phyloP scores from a whole-genome alignment of 2,888 invertebrate genomes.

The Temnothorax ravouxi region DNA sequence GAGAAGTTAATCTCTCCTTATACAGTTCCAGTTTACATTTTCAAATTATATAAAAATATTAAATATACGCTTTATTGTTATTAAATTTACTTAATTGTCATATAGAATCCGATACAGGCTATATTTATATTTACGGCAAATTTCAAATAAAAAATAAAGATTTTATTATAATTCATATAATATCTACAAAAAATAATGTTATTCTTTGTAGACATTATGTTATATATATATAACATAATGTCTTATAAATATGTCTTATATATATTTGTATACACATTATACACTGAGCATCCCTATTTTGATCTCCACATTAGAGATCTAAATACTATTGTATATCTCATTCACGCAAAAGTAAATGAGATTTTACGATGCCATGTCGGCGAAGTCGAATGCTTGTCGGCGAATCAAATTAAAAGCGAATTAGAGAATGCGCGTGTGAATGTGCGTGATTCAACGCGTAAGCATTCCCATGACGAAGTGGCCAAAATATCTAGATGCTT shows the following conservation, averaged over 20 bases:
- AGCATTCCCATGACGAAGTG: conserved; percentile 70
- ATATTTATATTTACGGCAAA: background rate
- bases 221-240: too few relatives aligned
- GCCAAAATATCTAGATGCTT: conserved; percentile 69
- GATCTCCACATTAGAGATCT: background rate
- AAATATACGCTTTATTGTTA: too few relatives aligned
- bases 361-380: background rate
- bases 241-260: too few relatives aligned
- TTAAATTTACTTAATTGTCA: background rate
- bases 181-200: background rate
- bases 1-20: background rate
- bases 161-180: background rate
- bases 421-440: conserved; percentile 78
- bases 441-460: conserved; percentile 77
- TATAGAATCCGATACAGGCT: background rate
- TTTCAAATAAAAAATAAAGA: background rate
- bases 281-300: background rate
- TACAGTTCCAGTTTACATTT: too few relatives aligned
- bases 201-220: too few relatives aligned
- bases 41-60: too few relatives aligned
- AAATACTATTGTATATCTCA: background rate
- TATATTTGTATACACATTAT: background rate
- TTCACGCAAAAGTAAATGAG: background rate
- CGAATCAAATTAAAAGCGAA: conserved; percentile 84
- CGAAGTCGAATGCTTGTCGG: background rate